Evolutionary conservation across 2,888 invertebrate genomes (phyloP), one percentile per base, ranked within the genome.

Genomic region (Bembecia ichneumoniformis): DNA sequence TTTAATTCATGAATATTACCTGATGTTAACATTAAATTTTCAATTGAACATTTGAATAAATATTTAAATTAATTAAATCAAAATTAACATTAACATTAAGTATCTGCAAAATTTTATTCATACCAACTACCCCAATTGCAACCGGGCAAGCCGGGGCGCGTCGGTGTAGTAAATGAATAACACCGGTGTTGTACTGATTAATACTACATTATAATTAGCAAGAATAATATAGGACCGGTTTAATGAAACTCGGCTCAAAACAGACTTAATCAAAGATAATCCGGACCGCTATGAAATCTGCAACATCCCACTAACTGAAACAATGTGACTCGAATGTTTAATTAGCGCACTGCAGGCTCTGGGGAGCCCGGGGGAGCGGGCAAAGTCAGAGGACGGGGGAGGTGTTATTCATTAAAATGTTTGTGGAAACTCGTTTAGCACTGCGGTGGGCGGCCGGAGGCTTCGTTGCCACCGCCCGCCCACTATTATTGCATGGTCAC

Each of bases 341-440:
- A 86, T 84, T 86, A 86, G 82, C 82, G 78, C 83, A 79, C 78
- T 77, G 84, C 82, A 74, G 78, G 72, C 71, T 50, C 52, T 53
- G 55, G 60, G 65, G 58, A 55, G 58, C 52, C 51, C 48, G 52
- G 49, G 58, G 52, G 58, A 34, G 28, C 11, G 35, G 50, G 50
- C 43, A 28, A 35, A 47, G 51, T 47, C 14, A 51, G 52, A 47
- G 48, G 58, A 56, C 56, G 56, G 54, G 69, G 77, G 76, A 73
- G 82, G 86, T 82, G 81, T 82, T 86, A 83, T 86, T 87, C 84
- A 87, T 86, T 87, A 84, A 83, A 86, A 86, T 83, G 87, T 82
- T 86, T 83, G 84, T 77, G 82, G 84, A 83, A 86, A 86, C 86
- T 84, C 86, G 82, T 84, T 87, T 87, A 87, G 79, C 75, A 71